Evolutionary conservation across 1,140 invertebrate species (phyloP).

Genomic region (Aporrectodea caliginosa): DNA sequence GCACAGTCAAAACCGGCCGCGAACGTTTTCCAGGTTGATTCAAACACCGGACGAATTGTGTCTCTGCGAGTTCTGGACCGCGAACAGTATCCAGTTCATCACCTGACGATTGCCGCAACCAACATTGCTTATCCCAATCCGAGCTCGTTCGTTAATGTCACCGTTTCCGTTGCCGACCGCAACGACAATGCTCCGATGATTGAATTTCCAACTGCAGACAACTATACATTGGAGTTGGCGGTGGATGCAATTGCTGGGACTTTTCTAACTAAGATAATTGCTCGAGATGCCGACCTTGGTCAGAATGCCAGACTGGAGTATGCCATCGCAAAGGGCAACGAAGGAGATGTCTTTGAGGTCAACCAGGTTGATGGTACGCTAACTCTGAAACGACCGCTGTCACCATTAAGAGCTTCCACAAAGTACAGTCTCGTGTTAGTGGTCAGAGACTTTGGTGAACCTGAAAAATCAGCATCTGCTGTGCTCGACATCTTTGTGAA

Average conservation of each 20-base stretch:
- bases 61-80: not conserved
- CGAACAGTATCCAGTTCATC: slow-evolving; percentile 62
- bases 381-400: not conserved
- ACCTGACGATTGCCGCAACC: slow-evolving; percentile 75
- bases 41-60: not conserved
- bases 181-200: slow-evolving; percentile 33
- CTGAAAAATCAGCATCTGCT: slow-evolving; percentile 8
- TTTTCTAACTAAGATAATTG: slow-evolving; percentile 19
- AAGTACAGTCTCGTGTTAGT: slow-evolving; percentile 8
- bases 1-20: not conserved
- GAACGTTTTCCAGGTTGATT: slow-evolving; percentile 1
- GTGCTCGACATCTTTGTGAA: not conserved
- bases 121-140: slow-evolving; percentile 64
- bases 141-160: slow-evolving; percentile 16
- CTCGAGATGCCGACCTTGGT: slow-evolving; percentile 28
- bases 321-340: slow-evolving; percentile 25
- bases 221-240: slow-evolving; percentile 1
- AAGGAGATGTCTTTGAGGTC: slow-evolving; percentile 20
- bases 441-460: slow-evolving; percentile 20
- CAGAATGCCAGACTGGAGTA: slow-evolving; percentile 29
- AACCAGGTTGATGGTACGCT: slow-evolving; percentile 18
- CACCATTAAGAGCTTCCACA: not conserved
- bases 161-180: slow-evolving; percentile 25
- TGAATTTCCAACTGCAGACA: slow-evolving; percentile 12
- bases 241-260: not conserved